These are phyloP conservation scores for Acrocephalus arundinaceus DNA, from an alignment of 2,113 vertebrate species.

Conservation along the genomic window DNA sequence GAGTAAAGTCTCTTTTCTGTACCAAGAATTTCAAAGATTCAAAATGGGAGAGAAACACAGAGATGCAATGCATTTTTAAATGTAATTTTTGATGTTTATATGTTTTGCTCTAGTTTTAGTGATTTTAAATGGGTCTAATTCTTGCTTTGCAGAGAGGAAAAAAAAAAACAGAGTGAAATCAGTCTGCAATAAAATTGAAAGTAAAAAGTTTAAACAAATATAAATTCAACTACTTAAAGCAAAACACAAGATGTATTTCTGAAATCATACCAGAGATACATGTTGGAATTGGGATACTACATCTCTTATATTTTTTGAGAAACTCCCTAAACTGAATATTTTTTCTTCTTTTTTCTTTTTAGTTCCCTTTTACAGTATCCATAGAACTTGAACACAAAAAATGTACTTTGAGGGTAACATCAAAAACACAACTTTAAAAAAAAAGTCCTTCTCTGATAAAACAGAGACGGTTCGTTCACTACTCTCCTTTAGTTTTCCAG, in stretches of 20 bases:
- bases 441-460: not conserved
- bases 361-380: not conserved
- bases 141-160: not conserved
- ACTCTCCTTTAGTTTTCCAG: accelerated
- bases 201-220: not conserved
- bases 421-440: not conserved
- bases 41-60: not conserved
- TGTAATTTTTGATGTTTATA: not conserved
- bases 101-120: not conserved
- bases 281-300: not conserved
- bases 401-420: not conserved
- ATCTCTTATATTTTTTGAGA: not conserved
- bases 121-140: not conserved
- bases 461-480: not conserved
- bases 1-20: not conserved
- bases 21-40: not conserved
- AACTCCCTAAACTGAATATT: not conserved
- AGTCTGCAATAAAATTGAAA: not conserved
- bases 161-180: not conserved
- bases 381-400: not conserved
- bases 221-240: not conserved
- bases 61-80: not conserved
- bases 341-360: not conserved
- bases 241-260: not conserved
- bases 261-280: not conserved